phyloP scores from a whole-genome alignment of 2,888 invertebrate species.

The Trisateles emortualis region DNA sequence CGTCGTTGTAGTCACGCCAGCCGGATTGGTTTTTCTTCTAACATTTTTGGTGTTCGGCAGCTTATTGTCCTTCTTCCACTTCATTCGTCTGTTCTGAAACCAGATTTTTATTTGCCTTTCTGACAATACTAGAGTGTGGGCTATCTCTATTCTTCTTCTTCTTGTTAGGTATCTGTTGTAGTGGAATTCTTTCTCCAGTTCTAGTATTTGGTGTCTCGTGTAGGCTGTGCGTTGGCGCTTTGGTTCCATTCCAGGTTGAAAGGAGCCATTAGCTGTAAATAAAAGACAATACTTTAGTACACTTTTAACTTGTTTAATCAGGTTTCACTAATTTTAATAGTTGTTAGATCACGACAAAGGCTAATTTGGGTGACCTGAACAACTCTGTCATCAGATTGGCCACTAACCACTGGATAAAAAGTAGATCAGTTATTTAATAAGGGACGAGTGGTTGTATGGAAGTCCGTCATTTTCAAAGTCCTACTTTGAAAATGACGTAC shows the following conservation, averaged over 20 bases:
- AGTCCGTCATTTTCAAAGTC: too few relatives aligned
- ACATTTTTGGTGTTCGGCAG: conserved; percentile 94
- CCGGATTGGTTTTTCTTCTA: conserved; percentile 92
- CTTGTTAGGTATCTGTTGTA: conserved; percentile 98
- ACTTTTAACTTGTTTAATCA: neutral
- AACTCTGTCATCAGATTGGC: too few relatives aligned
- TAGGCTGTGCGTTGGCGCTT: conserved; percentile 98
- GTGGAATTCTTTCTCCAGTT: conserved; percentile 99
- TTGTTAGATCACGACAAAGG: too few relatives aligned
- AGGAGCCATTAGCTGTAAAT: conserved; percentile 94
- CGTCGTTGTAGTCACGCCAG: conserved; percentile 89
- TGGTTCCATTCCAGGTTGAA: conserved; percentile 97
- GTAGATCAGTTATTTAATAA: too few relatives aligned
- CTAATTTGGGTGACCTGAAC: too few relatives aligned
- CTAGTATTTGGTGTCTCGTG: conserved; percentile 98
- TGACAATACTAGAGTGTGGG: conserved; percentile 97
- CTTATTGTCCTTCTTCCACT: conserved; percentile 93
- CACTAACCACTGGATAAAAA: too few relatives aligned
- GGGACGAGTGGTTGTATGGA: too few relatives aligned
- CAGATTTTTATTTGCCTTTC: conserved; percentile 95
- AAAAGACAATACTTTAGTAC: conserved; percentile 47
- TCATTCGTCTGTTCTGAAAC: conserved; percentile 95
- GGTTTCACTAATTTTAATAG: neutral
- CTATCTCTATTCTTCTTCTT: conserved; percentile 98
- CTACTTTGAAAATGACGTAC: too few relatives aligned